phyloP scores from a whole-genome alignment of 2,797 vertebrate genomes.

The Todus mexicanus region DNA sequence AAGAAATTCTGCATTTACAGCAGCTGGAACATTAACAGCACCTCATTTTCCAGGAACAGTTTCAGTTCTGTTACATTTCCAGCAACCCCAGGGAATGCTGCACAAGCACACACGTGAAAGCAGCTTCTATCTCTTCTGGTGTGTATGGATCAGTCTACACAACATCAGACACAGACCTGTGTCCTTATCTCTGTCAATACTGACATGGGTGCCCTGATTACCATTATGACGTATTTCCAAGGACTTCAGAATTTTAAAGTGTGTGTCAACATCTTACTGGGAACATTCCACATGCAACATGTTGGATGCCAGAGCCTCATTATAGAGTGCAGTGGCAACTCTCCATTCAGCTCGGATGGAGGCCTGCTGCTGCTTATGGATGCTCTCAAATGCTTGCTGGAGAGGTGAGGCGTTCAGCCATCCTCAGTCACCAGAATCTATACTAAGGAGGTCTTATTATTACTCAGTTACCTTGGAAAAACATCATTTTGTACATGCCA shows the following conservation, averaged over 20 bases:
- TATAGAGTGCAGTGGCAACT: neutral
- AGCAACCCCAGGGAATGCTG: neutral
- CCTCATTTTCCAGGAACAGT: neutral
- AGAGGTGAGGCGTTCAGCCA: neutral
- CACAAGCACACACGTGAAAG: neutral
- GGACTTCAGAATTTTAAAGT: neutral
- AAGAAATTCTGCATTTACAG: neutral
- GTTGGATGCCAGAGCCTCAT: neutral
- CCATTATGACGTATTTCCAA: neutral
- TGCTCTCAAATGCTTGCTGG: neutral
- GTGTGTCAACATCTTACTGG: neutral
- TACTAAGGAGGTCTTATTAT: neutral
- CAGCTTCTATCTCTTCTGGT: neutral
- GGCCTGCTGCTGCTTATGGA: neutral
- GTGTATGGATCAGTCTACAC: neutral
- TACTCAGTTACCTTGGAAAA: neutral
- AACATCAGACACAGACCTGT: neutral
- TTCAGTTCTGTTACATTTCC: neutral
- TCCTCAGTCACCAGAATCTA: neutral
- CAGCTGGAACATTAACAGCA: neutral
- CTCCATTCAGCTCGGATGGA: neutral
- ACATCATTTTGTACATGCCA: accelerated
- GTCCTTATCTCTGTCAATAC: neutral
- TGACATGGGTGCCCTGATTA: neutral
- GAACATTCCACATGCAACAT: neutral